Evolutionary conservation across 1,140 invertebrate genomes (phyloP).

Genomic region (Conus ventricosus): DNA sequence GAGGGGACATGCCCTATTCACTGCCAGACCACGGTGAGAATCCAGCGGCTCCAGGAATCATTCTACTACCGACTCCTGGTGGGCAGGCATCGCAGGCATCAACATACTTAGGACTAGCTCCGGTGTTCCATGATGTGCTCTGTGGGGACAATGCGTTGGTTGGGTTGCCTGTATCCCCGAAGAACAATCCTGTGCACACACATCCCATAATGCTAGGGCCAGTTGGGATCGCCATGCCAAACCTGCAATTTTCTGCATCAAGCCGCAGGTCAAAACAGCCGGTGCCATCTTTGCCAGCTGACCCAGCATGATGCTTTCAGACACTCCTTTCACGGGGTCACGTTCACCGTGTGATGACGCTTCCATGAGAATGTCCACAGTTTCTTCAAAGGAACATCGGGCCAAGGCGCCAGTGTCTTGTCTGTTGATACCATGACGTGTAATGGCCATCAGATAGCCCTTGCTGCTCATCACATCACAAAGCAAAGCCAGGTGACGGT

Average conservation of each 20-base stretch:
- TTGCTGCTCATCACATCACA: slow-evolving; percentile 99
- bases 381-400: slow-evolving; percentile 84
- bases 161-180: slow-evolving; percentile 84
- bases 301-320: slow-evolving; percentile 99
- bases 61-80: slow-evolving; percentile 90
- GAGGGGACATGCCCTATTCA: slow-evolving; percentile 71
- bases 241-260: slow-evolving; percentile 98
- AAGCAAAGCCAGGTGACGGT: slow-evolving; percentile 97
- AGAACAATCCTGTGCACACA: slow-evolving; percentile 89
- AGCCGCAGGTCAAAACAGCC: slow-evolving; percentile 97
- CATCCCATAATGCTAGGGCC: slow-evolving; percentile 65
- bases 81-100: slow-evolving; percentile 94
- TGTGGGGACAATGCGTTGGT: slow-evolving; percentile 91
- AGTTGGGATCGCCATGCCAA: slow-evolving; percentile 95
- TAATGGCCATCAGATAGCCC: slow-evolving; percentile 99
- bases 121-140: slow-evolving; percentile 96
- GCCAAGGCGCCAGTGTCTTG: slow-evolving; percentile 99
- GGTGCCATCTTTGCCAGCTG: slow-evolving; percentile 97
- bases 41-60: slow-evolving; percentile 96
- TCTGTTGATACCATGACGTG: slow-evolving; percentile 99
- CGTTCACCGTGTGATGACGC: slow-evolving; percentile 97
- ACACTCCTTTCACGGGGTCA: slow-evolving; percentile 99
- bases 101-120: slow-evolving; percentile 89
- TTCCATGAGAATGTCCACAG: slow-evolving; percentile 95
- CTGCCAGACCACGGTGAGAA: slow-evolving; percentile 87